A percentile compares a stretch with the other conserved stretches of the same genome.
phyloP scores from a whole-genome alignment of 2,888 invertebrate species.

The Hermodice carunculata region DNA sequence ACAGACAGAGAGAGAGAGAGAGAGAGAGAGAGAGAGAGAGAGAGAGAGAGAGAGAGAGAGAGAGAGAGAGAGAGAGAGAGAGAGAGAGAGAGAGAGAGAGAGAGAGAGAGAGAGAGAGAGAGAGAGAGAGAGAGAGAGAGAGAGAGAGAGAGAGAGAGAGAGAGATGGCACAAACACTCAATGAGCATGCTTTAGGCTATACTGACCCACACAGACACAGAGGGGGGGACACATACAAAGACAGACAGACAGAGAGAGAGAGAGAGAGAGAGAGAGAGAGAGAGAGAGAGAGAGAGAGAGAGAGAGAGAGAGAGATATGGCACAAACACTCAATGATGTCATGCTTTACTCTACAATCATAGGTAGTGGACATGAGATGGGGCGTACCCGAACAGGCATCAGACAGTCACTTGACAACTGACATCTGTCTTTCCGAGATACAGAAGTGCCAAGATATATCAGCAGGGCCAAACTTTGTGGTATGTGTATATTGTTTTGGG shows the following conservation, averaged over 20 bases:
- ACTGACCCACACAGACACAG: no score
- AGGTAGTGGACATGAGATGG: constrained; percentile 31
- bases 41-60: constrained; percentile 5
- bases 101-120: constrained; percentile 24
- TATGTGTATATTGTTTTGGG: no score
- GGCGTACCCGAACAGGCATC: constrained; percentile 26
- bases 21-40: constrained; percentile 1
- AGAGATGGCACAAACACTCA: not conserved
- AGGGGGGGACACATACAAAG: no score
- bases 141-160: constrained; percentile 24
- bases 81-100: constrained; percentile 26
- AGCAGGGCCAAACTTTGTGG: constrained; percentile 25
- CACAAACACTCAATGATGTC: not conserved
- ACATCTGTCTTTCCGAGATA: constrained; percentile 21
- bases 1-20: no score
- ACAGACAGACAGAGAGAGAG: constrained; percentile 28
- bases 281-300: constrained; percentile 28
- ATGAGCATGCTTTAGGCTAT: no score
- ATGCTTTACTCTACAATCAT: not conserved
- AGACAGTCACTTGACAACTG: constrained; percentile 20
- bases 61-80: constrained; percentile 12
- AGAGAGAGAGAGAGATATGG: constrained; percentile 19
- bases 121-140: constrained; percentile 28
- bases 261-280: constrained; percentile 27
- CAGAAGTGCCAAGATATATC: constrained; percentile 24